Base-by-base conservation (phyloP, 2,113 vertebrate genomes). In the Trochalopteron elliotii region DNA sequence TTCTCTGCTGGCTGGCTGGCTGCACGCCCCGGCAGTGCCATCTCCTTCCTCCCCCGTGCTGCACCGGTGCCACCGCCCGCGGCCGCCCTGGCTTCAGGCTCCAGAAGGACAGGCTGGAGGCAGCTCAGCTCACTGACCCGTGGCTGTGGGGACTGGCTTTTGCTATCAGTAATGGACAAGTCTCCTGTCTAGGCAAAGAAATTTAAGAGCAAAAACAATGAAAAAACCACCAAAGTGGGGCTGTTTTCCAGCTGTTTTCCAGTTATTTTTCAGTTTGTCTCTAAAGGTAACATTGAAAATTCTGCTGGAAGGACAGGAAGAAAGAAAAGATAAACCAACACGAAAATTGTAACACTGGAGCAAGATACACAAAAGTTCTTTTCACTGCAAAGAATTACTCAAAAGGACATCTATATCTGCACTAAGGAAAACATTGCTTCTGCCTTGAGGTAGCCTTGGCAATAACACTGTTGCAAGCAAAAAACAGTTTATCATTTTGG, bases 31-130 rank as follows among this genome's bases (percentile, higher is more conserved):
- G 0, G 0, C 11, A 20, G 44, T 1, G 0, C 67, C 5, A 0
- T 15, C 59, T 35, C 64, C 64, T 23, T 42, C 63, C 33, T 47
- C 2, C 13, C 25, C 23, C 0, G 0, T 2, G 24, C 84, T 28
- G 42, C 13, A n/a, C 2, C 0, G 0, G 40, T 21, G 64, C 10
- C 35, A 6, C 23, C 0, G 7, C 75, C 37, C 0, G 0, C 1
- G 0, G 64, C n/a, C 30, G 3, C 56, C 65, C 47, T 1, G 8
- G 47, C 18, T 1, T 27, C 37, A 22, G 55, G 30, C 87, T 65
- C 3, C 87, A 59, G 31, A 59, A 82, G 37, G 31, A 63, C 57
- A 25, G 12, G 57, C 31, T 68, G 61, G 37, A 72, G 44, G 45
- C 35, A 61, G 49, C 60, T 27, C 82, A 11, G 40, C 75, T 65